Conservation (phyloP, 2,888 invertebrate species). For the Tethea ocularis region DNA sequence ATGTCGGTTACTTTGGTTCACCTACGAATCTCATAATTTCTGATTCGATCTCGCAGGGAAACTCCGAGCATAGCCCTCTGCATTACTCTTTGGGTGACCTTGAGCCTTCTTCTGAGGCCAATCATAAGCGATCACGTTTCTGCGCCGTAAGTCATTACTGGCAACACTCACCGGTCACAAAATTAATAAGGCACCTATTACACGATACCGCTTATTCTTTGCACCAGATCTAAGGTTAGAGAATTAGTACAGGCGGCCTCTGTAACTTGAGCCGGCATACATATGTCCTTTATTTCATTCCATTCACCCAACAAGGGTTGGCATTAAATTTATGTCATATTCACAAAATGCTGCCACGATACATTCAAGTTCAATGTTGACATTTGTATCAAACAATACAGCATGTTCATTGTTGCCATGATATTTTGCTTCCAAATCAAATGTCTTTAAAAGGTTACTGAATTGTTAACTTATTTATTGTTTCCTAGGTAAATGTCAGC, state of each 20-base stretch:
- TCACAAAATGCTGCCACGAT: slow-evolving; percentile 58
- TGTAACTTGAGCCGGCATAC: slow-evolving; percentile 74
- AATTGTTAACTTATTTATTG: slow-evolving; percentile 41
- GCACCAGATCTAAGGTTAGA: slow-evolving; percentile 31
- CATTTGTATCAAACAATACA: slow-evolving; percentile 75
- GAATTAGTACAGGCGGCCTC: slow-evolving; percentile 69
- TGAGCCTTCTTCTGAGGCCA: too few relatives aligned
- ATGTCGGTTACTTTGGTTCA: too few relatives aligned
- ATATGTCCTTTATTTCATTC: slow-evolving; percentile 80
- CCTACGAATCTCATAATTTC: too few relatives aligned
- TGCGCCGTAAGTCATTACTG: too few relatives aligned
- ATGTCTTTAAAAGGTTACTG: slow-evolving; percentile 54
- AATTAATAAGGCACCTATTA: not conserved
- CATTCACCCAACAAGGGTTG: slow-evolving; percentile 70
- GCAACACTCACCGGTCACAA: too few relatives aligned
- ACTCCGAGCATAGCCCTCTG: too few relatives aligned
- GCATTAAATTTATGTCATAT: slow-evolving; percentile 81
- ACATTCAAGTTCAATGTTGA: slow-evolving; percentile 74
- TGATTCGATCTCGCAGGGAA: too few relatives aligned
- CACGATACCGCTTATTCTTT: slow-evolving; percentile 34
- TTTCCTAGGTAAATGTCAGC: slow-evolving; percentile 45
- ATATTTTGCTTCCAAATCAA: slow-evolving; percentile 54
- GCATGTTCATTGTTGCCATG: slow-evolving; percentile 58
- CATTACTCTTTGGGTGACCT: too few relatives aligned
- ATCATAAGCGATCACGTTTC: too few relatives aligned